These are phyloP conservation scores for Colletes gigas DNA, from an alignment of 1,140 invertebrate species.

Conservation along the genomic window DNA sequence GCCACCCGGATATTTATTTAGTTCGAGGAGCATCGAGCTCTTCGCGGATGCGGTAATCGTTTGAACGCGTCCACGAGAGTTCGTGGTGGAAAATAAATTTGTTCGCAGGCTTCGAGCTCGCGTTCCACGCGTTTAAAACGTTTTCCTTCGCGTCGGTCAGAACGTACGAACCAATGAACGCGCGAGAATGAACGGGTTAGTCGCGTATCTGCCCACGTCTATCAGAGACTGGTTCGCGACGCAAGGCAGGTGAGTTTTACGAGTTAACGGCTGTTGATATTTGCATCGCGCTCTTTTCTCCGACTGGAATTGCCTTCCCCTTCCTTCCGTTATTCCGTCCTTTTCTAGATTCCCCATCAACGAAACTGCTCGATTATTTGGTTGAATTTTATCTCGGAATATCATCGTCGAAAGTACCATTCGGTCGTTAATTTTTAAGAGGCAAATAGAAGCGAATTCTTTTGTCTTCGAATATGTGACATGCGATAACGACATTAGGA, in stretches of 20 bases:
- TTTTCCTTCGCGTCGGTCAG: background rate
- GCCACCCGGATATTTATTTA: too few relatives aligned
- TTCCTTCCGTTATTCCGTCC: background rate
- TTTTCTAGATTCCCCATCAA: background rate
- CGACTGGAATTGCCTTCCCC: background rate
- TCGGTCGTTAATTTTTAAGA: too few relatives aligned
- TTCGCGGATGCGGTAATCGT: too few relatives aligned
- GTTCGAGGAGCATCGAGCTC: too few relatives aligned
- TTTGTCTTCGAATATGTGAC: too few relatives aligned
- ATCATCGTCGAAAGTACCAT: too few relatives aligned
- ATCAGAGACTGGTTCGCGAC: conserved; percentile 24
- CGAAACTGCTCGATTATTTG: background rate
- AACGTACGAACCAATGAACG: background rate
- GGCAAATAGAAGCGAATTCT: too few relatives aligned
- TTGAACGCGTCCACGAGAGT: too few relatives aligned
- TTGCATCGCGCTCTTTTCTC: background rate
- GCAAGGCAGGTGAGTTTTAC: conserved; percentile 24
- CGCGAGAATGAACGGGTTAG: background rate
- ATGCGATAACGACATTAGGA: too few relatives aligned
- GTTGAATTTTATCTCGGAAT: too few relatives aligned
- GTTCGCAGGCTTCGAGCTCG: background rate
- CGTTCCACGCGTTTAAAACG: background rate
- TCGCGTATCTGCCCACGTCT: conserved; percentile 14
- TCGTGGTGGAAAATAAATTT: too few relatives aligned
- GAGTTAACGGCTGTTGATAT: conserved; percentile 12